Conservation (phyloP, 2,113 vertebrate genomes). For the Micromys minutus region DNA sequence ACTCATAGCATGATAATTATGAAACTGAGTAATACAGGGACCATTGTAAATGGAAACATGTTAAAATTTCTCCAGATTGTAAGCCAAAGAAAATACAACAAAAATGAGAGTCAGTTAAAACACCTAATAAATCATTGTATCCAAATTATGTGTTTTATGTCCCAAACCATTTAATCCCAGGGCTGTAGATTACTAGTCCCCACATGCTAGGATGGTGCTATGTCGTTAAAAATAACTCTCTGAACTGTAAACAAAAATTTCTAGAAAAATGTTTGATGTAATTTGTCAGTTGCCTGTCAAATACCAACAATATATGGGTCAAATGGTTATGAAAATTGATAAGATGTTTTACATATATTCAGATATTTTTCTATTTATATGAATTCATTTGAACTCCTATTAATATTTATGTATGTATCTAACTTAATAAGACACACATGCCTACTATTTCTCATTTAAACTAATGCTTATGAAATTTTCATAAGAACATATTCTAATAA, state of each 20-base stretch:
- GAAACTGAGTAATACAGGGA: background rate
- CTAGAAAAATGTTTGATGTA: background rate
- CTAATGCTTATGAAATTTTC: background rate
- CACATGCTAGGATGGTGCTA: background rate
- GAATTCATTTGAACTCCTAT: background rate
- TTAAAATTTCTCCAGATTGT: background rate
- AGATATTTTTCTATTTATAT: background rate
- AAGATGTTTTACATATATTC: background rate
- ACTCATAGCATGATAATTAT: background rate
- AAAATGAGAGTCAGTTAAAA: background rate
- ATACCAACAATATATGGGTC: background rate
- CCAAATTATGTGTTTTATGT: background rate
- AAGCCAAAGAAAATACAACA: background rate
- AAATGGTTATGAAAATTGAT: background rate
- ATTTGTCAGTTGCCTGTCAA: background rate
- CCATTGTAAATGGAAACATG: background rate
- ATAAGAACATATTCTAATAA: background rate
- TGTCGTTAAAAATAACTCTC: background rate
- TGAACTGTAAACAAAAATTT: background rate
- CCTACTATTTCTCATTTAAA: background rate
- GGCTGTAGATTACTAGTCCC: background rate
- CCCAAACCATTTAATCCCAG: background rate
- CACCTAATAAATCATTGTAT: background rate
- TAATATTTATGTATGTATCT: background rate
- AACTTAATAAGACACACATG: background rate